Percentiles rank a stretch among this genome's conserved stretches.
Evolutionary conservation across 2,888 invertebrate genomes (phyloP).

Genomic region (Bimastos eiseni): DNA sequence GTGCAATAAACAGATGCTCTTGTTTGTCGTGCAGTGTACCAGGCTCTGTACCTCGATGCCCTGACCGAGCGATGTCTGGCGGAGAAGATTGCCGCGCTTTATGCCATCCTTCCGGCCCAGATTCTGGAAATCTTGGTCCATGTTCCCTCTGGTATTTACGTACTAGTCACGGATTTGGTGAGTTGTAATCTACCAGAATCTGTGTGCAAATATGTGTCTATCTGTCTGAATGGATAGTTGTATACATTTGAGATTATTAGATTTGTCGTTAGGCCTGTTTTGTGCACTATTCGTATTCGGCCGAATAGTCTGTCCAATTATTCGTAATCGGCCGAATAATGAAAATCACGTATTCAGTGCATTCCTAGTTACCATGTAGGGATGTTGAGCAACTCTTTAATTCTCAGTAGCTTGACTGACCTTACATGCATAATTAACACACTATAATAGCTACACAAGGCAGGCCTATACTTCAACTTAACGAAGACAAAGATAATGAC

Average conservation of each 20-base stretch:
- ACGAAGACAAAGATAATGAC: too few relatives aligned
- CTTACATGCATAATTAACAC: too few relatives aligned
- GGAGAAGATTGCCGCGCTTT: conserved; percentile 70
- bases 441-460: too few relatives aligned
- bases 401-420: background rate
- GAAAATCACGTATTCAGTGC: background rate
- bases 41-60: conserved; percentile 78
- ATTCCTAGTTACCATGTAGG: background rate
- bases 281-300: too few relatives aligned
- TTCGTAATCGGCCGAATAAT: too few relatives aligned
- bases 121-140: conserved; percentile 72
- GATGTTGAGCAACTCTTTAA: background rate
- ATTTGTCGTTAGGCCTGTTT: too few relatives aligned
- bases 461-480: too few relatives aligned
- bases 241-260: too few relatives aligned
- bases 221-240: too few relatives aligned
- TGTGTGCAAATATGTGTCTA: background rate
- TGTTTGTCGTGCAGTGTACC: conserved; percentile 67
- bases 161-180: conserved; percentile 82
- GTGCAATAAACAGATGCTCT: too few relatives aligned
- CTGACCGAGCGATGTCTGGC: conserved; percentile 72
- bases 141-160: conserved; percentile 82
- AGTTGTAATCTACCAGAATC: conserved; percentile 26
- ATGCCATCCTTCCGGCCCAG: conserved; percentile 64
- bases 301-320: too few relatives aligned